Evolutionary conservation across 2,797 vertebrate species (phyloP).

Genomic region (Gorsachius magnificus): DNA sequence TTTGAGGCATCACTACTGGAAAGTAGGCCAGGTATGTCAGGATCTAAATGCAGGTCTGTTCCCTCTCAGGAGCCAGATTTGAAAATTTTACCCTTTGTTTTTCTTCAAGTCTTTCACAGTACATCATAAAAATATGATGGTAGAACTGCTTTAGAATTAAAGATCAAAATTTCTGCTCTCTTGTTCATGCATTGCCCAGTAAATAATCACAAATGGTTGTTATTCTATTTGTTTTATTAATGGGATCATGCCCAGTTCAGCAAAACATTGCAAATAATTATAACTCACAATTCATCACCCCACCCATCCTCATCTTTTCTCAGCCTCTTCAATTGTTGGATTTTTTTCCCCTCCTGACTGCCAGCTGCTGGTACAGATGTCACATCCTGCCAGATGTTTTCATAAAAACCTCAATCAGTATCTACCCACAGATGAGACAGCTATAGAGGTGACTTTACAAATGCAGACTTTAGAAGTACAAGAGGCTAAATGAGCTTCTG

Average conservation of each 20-base stretch:
- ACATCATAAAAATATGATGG: background rate
- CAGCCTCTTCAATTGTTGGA: background rate
- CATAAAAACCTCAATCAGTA: background rate
- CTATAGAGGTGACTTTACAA: background rate
- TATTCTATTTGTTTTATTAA: background rate
- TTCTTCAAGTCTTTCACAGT: background rate
- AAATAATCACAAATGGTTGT: background rate
- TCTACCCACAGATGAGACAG: background rate
- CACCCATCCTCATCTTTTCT: background rate
- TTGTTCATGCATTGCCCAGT: background rate
- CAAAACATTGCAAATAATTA: background rate
- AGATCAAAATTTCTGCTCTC: background rate
- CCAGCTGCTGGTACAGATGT: conserved; percentile 44
- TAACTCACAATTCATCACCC: background rate
- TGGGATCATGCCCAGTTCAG: background rate
- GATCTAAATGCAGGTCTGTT: background rate
- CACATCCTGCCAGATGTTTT: conserved; percentile 40
- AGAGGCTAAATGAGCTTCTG: background rate
- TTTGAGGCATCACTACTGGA: background rate
- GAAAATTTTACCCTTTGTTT: background rate
- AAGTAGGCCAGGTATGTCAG: background rate
- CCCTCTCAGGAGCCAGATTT: background rate
- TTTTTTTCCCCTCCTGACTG: background rate
- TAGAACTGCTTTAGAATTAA: background rate
- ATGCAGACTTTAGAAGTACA: background rate